Evolutionary conservation across 2,888 invertebrate species (phyloP).

Genomic region (Lottia scabra): DNA sequence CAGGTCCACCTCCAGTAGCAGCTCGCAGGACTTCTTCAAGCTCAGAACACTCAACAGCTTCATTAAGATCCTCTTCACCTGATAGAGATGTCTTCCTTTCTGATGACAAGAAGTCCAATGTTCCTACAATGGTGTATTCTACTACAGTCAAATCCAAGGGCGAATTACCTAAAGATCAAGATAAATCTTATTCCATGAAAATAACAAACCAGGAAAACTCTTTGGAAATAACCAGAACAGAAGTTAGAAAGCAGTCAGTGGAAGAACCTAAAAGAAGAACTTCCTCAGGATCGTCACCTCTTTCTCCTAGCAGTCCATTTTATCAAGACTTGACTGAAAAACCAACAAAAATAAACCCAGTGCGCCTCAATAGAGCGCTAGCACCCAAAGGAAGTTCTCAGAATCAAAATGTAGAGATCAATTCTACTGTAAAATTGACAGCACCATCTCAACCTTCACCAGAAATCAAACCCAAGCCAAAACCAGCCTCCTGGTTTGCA

Average conservation of each 20-base stretch:
- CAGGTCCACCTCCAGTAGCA: slow-evolving; percentile 42
- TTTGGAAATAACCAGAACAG: background rate
- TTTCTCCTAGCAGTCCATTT: slow-evolving; percentile 13
- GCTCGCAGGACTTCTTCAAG: slow-evolving; percentile 28
- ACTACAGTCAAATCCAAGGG: background rate
- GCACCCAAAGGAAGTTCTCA: background rate
- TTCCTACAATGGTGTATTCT: background rate
- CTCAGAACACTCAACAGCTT: slow-evolving; percentile 14
- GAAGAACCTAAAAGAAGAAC: slow-evolving; percentile 11
- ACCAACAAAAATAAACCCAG: slow-evolving; percentile 5
- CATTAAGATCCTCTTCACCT: slow-evolving; percentile 5
- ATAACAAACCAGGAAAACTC: background rate
- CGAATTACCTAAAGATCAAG: background rate
- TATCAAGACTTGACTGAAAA: background rate
- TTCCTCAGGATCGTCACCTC: slow-evolving; percentile 17
- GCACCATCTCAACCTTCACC: background rate
- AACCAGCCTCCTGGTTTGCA: background rate
- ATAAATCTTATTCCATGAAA: background rate
- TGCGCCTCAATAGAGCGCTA: background rate
- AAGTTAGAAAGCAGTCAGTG: slow-evolving; percentile 9
- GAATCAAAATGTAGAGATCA: background rate
- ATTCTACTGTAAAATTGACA: background rate
- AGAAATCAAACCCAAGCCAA: background rate
- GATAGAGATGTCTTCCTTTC: background rate
- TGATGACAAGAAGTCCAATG: background rate